A percentile compares a stretch with the other conserved stretches of the same genome.
These are phyloP conservation scores for Mus caroli DNA, from an alignment of 2,797 vertebrate genomes.

Conservation along the genomic window DNA sequence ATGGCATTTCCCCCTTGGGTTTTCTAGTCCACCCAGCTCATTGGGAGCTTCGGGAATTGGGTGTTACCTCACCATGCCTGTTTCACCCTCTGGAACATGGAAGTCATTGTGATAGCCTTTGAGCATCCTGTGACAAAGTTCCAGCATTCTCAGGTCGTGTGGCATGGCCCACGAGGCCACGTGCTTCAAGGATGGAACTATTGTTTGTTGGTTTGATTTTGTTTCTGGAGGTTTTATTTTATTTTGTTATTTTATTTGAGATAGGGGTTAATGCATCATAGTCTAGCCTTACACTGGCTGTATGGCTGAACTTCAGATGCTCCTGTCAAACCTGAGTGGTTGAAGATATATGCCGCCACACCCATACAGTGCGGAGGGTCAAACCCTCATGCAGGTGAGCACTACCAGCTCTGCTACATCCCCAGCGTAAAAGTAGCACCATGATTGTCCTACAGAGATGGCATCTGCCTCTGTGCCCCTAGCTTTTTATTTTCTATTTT, in stretches of 20 bases:
- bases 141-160: not conserved
- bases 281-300: not conserved
- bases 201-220: not conserved
- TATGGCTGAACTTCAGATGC: not conserved
- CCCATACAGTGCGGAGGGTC: not conserved
- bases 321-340: not conserved
- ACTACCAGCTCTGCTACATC: too few species aligned
- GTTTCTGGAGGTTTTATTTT: not conserved
- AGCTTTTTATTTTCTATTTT: not conserved
- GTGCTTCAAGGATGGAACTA: not conserved
- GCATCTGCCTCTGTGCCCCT: not conserved
- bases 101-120: not conserved
- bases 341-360: not conserved
- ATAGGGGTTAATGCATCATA: not conserved
- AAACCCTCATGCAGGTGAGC: not conserved
- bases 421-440: not conserved
- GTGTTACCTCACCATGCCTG: not conserved
- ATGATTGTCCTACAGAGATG: not conserved
- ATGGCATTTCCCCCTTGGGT: not conserved
- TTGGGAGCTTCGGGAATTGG: not conserved
- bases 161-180: not conserved
- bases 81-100: not conserved
- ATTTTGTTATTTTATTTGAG: not conserved
- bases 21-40: not conserved
- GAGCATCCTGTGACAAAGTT: not conserved